Base-by-base conservation (phyloP, 2,888 invertebrate genomes). In the Lepidocyrtinus sp. region DNA sequence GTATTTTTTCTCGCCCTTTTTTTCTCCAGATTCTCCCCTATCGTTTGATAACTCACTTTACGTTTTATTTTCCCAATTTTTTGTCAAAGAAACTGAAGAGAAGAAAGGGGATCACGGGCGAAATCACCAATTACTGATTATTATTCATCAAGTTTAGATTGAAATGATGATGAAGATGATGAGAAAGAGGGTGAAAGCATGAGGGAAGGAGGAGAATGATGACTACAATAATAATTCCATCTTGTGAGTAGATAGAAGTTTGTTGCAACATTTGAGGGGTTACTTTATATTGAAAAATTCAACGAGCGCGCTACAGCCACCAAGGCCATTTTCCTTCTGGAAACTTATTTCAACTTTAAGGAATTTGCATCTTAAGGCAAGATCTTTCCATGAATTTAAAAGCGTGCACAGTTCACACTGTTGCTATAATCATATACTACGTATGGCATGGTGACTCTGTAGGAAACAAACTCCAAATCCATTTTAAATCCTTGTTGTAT, bases 51-150 rank as follows among this genome's bases (percentile, higher is more conserved):
- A 75, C 77, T 82, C 82, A 75, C 63, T 79, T 73, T 80, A 59
- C 71, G 78, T 73, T 76, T 76, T 70, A 71, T 75, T 75, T 75
- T 45, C 74, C 25, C 70, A 27, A 50, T 76, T 77, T 75, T 64
- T 72, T 76, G 59, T 65, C 63, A 46, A 12, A 64, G n/a, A 27
- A 24, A 71, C 9, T 7, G 50, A n/a, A 36, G 12, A 17, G 17
- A 26, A 61, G 75, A 62, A 71, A 67, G 83, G 82, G 82, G 81
- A 84, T 84, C 84, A 78, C 77, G 81, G 76, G 75, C 79, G 75
- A 84, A 84, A 84, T 84, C 83, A 84, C 84, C 84, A 84, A 84
- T 83, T 83, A 83, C 81, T 74, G 78, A 84, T 84, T 83, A 84
- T 82, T 84, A 84, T 83, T 84, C 83, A 83, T 84, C 84, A 83